Conservation (phyloP, 2,888 invertebrate genomes). For the Argynnis bischoffii region DNA sequence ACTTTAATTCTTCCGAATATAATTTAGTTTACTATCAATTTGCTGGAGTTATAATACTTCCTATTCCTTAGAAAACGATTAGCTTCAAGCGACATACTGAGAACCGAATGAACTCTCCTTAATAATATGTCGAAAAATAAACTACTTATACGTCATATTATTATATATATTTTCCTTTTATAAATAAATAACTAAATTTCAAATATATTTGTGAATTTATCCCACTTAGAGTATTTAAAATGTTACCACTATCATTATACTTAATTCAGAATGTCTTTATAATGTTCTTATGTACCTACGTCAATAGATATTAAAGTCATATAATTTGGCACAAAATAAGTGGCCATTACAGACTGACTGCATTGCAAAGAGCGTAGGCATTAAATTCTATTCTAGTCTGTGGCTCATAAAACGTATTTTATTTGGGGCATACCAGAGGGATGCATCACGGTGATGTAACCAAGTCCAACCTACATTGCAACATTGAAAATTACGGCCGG, state of each 20-base stretch:
- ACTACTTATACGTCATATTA: too few species aligned
- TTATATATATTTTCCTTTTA: too few species aligned
- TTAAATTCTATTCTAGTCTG: slow-evolving; percentile 41
- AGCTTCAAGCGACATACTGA: too few species aligned
- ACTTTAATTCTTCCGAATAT: too few species aligned
- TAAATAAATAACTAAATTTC: too few species aligned
- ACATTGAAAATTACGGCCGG: slow-evolving; percentile 47
- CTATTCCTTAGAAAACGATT: too few species aligned
- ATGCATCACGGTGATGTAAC: slow-evolving; percentile 46
- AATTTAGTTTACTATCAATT: too few species aligned
- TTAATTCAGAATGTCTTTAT: neutral
- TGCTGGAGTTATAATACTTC: too few species aligned
- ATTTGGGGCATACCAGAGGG: slow-evolving; percentile 41
- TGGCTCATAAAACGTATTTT: slow-evolving; percentile 40
- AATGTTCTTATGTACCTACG: neutral
- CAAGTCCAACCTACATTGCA: slow-evolving; percentile 40
- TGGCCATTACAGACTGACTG: slow-evolving; percentile 12
- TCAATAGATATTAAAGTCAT: neutral
- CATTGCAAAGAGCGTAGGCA: slow-evolving; percentile 29
- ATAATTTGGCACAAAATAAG: slow-evolving; percentile 20
- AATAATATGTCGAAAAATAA: too few species aligned
- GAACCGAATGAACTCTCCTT: too few species aligned
- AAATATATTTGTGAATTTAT: too few species aligned
- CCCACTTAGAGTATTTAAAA: too few species aligned
- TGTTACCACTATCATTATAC: neutral